Percentiles rank a stretch among this genome's conserved stretches.
These are phyloP conservation scores for Dicyrtomina minuta DNA, from an alignment of 2,888 invertebrate species.

Conservation along the genomic window DNA sequence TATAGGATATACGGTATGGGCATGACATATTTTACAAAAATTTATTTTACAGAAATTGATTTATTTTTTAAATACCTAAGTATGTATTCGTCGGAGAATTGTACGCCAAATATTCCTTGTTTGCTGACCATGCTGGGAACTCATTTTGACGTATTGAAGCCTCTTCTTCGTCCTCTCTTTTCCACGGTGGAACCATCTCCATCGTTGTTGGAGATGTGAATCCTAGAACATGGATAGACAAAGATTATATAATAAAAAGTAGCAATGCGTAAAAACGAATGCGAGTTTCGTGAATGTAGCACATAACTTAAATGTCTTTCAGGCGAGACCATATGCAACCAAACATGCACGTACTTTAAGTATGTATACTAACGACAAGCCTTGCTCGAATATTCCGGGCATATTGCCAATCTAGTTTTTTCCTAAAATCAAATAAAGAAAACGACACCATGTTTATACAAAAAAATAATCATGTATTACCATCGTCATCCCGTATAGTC, in stretches of 20 bases:
- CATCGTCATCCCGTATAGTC: conserved; percentile 49
- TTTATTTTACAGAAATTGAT: too few relatives aligned
- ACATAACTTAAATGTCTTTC: too few relatives aligned
- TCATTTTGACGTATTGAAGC: conserved; percentile 77
- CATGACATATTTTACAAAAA: too few relatives aligned
- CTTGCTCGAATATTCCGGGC: too few relatives aligned
- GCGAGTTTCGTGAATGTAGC: too few relatives aligned
- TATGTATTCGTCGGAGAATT: conserved; percentile 89
- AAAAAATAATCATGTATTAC: conserved; percentile 37
- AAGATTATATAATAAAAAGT: too few relatives aligned
- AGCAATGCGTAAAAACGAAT: not conserved
- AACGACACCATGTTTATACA: not conserved
- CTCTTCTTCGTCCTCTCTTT: conserved; percentile 69
- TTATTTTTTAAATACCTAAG: too few relatives aligned
- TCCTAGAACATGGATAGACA: too few relatives aligned
- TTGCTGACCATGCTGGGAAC: conserved; percentile 93
- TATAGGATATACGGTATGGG: too few relatives aligned
- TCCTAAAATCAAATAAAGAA: not conserved
- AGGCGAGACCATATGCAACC: conserved; percentile 1
- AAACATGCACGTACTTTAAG: too few relatives aligned
- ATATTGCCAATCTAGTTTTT: not conserved
- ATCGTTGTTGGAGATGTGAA: conserved; percentile 76
- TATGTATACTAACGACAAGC: too few relatives aligned
- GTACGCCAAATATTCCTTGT: conserved; percentile 88
- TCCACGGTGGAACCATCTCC: conserved; percentile 90